Base-by-base conservation (phyloP, 2,113 vertebrate species). In the Muntiacus muntjak region DNA sequence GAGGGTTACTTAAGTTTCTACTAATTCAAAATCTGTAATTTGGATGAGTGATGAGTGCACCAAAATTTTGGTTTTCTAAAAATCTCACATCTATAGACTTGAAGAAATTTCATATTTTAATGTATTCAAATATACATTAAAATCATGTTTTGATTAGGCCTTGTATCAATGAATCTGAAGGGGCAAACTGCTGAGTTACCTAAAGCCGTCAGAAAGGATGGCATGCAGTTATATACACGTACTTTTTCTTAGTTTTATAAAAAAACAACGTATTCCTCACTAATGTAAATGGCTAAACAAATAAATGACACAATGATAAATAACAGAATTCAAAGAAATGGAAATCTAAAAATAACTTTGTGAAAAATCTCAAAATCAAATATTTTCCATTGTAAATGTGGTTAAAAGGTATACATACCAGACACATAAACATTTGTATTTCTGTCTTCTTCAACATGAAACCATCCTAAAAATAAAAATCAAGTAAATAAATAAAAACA, bases 401-500 rank as follows among this genome's bases (percentile, higher is more conserved):
- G 78, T 91, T 79, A 8, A 96, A 97, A 5, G 0, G 25, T 64
- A 45, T 94, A 98, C 99, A 95, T 98, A 99, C 99, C 99, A 96
- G 99, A 99, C 71, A 99, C 99, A 94, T 99, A 99, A 55, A 99
- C 99, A 88, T 99, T 99, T 28, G 99, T 99, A 98, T 99, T 99
- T 99, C 99, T 99, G 94, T 99, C 98, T 30, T 99, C 99, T 95
- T 99, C 99, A 47, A 99, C 99, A 58, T 99, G 99, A 98, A 99
- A 99, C 99, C 99, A 99, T 21, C 99, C 99, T 99, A 97, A 87
- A 98, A 95, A 89, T 92, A 2, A 97, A 98, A 57, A 98, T 57
- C 1, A 86, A 96, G 92, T 55, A 87, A 95, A 93, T n/a, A 89
- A 95, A 89, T 91, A 89, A 76, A 97, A 97, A 85, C 25, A 81